Evolutionary conservation across 2,113 vertebrate species (phyloP).

Genomic region (Pholis gunnellus): DNA sequence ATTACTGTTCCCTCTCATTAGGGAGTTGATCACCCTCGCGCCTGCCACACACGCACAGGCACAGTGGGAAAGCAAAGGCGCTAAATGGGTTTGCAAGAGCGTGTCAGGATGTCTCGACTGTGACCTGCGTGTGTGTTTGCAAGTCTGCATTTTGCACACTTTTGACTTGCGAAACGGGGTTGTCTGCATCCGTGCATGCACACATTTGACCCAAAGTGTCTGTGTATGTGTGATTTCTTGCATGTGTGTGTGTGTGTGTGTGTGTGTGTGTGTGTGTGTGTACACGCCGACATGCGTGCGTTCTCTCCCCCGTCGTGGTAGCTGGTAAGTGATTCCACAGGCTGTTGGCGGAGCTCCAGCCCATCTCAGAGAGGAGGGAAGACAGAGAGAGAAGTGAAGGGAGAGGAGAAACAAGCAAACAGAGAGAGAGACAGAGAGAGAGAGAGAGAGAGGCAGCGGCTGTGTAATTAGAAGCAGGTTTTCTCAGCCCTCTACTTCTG

Average conservation of each 20-base stretch:
- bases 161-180: conserved; percentile 20
- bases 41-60: conserved; percentile 43
- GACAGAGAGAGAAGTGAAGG: conserved; percentile 26
- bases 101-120: conserved; percentile 10
- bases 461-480: conserved; percentile 82
- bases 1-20: conserved; percentile 74
- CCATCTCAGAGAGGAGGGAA: conserved; percentile 44
- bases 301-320: conserved; percentile 49
- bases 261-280: conserved; percentile 11
- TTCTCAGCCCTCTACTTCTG: conserved; percentile 77
- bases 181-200: conserved; percentile 4
- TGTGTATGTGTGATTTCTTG: neutral
- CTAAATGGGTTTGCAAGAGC: conserved; percentile 19
- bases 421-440: conserved; percentile 40
- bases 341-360: conserved; percentile 78
- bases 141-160: conserved; percentile 49
- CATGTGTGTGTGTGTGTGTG: neutral
- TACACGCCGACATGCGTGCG: conserved; percentile 22
- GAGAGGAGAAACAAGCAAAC: conserved; percentile 37
- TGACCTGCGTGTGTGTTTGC: conserved; percentile 18
- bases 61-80: conserved; percentile 37
- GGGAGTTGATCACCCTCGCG: conserved; percentile 64
- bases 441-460: conserved; percentile 58
- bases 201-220: neutral
- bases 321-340: conserved; percentile 82